A percentile compares a stretch with the other conserved stretches of the same genome.
Conservation (phyloP, 2,888 invertebrate species). For the Cephonodes hylas region DNA sequence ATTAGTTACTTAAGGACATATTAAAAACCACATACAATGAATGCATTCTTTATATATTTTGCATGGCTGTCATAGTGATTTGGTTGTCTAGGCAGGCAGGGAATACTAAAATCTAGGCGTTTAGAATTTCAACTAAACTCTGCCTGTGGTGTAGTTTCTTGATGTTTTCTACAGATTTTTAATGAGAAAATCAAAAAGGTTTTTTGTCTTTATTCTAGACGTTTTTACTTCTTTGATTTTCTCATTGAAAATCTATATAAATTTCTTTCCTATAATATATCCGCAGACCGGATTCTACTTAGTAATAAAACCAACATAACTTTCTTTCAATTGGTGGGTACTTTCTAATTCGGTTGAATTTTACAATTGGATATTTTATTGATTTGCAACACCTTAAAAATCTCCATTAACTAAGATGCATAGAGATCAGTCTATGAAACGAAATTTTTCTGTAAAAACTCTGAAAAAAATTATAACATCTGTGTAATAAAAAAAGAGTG, state of each 20-base stretch:
- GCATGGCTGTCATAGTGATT: conserved; percentile 5
- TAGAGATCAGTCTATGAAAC: too few relatives aligned
- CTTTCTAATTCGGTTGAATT: background rate
- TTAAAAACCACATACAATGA: background rate
- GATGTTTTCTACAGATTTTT: background rate
- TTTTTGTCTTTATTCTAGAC: background rate
- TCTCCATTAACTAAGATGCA: too few relatives aligned
- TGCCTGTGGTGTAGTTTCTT: conserved; percentile 3
- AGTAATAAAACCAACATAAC: background rate
- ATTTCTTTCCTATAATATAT: background rate
- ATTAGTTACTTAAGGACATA: background rate
- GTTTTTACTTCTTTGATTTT: background rate
- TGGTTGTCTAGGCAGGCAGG: background rate
- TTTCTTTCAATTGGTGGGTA: background rate
- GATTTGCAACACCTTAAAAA: too few relatives aligned
- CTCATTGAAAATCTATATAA: background rate
- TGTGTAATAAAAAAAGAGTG: too few relatives aligned
- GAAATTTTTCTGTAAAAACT: too few relatives aligned
- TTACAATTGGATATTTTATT: background rate
- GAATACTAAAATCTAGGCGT: background rate
- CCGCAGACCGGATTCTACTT: background rate
- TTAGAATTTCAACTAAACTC: background rate
- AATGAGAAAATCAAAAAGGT: background rate
- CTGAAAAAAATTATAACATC: background rate
- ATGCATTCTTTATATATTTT: background rate